Conservation (phyloP, 2,113 vertebrate species). For the Cygnus buccinator region DNA sequence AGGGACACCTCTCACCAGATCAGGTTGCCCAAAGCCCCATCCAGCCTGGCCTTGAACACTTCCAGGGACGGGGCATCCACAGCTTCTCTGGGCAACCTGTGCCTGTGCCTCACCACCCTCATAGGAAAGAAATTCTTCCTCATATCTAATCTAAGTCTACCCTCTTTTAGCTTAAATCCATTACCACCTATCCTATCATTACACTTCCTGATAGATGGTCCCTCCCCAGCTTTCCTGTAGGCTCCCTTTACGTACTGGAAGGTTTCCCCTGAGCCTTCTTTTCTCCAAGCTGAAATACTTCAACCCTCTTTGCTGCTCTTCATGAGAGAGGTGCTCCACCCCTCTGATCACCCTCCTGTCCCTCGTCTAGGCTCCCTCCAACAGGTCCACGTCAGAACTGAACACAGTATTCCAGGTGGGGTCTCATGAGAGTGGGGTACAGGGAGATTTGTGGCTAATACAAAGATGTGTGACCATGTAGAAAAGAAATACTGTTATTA, state of each 20-base stretch:
- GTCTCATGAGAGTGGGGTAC: neutral
- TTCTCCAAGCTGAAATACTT: neutral
- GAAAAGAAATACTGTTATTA: neutral
- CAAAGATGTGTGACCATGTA: too few relatives aligned
- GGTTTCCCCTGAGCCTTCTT: neutral
- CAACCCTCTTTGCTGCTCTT: neutral
- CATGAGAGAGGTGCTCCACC: neutral
- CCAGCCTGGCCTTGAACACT: neutral
- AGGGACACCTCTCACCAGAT: neutral
- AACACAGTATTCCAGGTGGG: neutral
- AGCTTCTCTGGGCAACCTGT: neutral
- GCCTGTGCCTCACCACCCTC: neutral
- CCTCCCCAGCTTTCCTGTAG: too few relatives aligned
- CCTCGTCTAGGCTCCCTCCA: neutral
- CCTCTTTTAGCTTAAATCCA: neutral
- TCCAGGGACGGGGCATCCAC: neutral
- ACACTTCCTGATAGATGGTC: too few relatives aligned
- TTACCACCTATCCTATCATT: neutral
- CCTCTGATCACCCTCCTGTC: neutral
- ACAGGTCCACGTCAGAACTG: neutral
- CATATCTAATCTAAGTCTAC: neutral
- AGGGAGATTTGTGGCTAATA: neutral
- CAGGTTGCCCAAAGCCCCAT: neutral
- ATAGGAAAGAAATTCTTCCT: neutral
- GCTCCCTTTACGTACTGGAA: neutral